Conservation (phyloP, 2,888 invertebrate genomes). For the Allygus modestus region DNA sequence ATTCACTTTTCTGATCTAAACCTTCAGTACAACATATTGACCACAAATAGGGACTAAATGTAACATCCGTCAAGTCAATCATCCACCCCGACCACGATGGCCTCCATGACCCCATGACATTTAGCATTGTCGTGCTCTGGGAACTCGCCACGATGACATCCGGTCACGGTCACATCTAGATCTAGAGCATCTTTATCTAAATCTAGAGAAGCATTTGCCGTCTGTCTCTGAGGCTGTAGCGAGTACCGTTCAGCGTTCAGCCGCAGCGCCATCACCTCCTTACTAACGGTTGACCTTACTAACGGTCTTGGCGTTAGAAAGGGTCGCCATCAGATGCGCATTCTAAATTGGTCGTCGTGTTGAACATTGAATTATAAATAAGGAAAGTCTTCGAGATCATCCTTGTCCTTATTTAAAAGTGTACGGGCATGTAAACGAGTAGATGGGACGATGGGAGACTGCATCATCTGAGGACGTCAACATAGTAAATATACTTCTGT, state of each 20-base stretch:
- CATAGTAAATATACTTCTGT: too few relatives aligned
- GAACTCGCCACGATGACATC: not conserved
- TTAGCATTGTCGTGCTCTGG: not conserved
- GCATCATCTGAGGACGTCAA: too few relatives aligned
- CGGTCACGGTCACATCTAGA: too few relatives aligned
- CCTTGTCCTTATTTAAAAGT: too few relatives aligned
- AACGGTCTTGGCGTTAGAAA: not conserved
- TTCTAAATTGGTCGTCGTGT: not conserved
- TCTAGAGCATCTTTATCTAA: not conserved
- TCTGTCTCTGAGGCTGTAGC: not conserved
- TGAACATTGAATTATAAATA: not conserved
- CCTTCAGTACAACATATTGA: too few relatives aligned
- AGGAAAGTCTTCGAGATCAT: too few relatives aligned
- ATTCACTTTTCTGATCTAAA: not conserved
- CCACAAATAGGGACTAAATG: too few relatives aligned
- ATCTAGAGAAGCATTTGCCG: not conserved
- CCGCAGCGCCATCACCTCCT: not conserved
- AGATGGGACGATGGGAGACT: too few relatives aligned
- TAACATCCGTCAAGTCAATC: too few relatives aligned
- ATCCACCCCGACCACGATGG: too few relatives aligned
- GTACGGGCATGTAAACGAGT: too few relatives aligned
- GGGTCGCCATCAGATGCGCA: not conserved
- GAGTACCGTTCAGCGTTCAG: not conserved
- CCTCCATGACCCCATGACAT: not conserved
- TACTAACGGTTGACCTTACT: not conserved